Evolutionary conservation across 2,797 vertebrate species (phyloP).

Genomic region (Spinus olivaceus): DNA sequence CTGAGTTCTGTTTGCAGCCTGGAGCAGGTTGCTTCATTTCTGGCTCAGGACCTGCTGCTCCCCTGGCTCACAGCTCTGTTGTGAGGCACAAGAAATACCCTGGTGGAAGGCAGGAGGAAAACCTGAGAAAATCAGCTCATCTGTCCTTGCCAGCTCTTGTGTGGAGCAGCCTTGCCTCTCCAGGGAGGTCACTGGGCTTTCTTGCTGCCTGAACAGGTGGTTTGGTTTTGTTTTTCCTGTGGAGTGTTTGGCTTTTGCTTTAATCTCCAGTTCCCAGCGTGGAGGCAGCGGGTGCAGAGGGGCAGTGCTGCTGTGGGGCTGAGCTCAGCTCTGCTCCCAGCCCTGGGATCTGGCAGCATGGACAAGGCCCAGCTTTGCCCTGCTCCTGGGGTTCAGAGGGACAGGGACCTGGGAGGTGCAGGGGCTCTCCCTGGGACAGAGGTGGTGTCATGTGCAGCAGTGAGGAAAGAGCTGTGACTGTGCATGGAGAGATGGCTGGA

Average conservation of each 20-base stretch:
- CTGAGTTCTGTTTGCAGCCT: neutral
- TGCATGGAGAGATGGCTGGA: neutral
- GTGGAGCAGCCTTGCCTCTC: neutral
- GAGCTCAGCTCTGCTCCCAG: neutral
- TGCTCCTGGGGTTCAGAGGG: neutral
- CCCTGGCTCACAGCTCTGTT: neutral
- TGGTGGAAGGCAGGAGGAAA: neutral
- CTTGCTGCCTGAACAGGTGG: neutral
- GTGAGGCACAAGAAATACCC: neutral
- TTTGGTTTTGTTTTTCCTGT: neutral
- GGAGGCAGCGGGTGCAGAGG: neutral
- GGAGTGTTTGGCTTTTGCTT: neutral
- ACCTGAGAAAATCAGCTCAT: neutral
- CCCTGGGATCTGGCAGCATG: neutral
- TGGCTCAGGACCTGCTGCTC: neutral
- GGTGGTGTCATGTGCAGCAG: neutral
- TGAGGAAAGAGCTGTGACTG: neutral
- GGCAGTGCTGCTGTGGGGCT: rapidly evolving
- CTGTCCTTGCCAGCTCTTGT: neutral
- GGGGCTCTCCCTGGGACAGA: neutral
- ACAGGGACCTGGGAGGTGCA: neutral
- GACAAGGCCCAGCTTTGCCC: neutral
- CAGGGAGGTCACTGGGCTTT: neutral
- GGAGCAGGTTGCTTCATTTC: neutral
- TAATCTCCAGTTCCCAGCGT: neutral